A percentile compares a stretch with the other conserved stretches of the same genome.
Evolutionary conservation across 35 echinoderm and acorn worm genomes (phyloP).

Genomic region (Apostichopus californicus): DNA sequence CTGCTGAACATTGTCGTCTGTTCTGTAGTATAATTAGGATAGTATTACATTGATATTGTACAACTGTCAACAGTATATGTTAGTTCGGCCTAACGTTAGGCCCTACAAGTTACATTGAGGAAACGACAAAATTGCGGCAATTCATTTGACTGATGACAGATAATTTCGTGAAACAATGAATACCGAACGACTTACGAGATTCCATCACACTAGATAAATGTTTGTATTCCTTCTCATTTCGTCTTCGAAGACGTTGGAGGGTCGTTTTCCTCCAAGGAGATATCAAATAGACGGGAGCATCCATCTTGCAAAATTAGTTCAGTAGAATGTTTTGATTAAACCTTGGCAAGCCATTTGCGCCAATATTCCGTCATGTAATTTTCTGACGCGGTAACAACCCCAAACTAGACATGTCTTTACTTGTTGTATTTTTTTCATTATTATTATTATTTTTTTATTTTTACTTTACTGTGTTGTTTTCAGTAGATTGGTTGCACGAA

Average conservation of each 20-base stretch:
- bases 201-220: constrained; percentile 29
- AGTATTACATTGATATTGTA: neutral
- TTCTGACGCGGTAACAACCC: too few relatives aligned
- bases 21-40: neutral
- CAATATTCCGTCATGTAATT: neutral
- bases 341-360: neutral
- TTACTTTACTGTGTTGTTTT: neutral
- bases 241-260: constrained; percentile 30
- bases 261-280: constrained; percentile 35
- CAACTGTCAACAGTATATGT: neutral
- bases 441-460: neutral
- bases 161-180: neutral
- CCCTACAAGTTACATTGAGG: neutral
- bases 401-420: too few relatives aligned
- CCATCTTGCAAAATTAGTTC: constrained; percentile 8
- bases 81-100: neutral
- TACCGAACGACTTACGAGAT: constrained; percentile 46
- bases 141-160: neutral
- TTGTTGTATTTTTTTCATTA: neutral
- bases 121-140: neutral
- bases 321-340: neutral
- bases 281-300: neutral
- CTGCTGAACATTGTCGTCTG: neutral
- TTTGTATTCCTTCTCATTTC: constrained; percentile 49
- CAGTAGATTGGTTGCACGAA: too few relatives aligned